phyloP scores from a whole-genome alignment of 1,140 invertebrate genomes.

The Zaprionus africanus region DNA sequence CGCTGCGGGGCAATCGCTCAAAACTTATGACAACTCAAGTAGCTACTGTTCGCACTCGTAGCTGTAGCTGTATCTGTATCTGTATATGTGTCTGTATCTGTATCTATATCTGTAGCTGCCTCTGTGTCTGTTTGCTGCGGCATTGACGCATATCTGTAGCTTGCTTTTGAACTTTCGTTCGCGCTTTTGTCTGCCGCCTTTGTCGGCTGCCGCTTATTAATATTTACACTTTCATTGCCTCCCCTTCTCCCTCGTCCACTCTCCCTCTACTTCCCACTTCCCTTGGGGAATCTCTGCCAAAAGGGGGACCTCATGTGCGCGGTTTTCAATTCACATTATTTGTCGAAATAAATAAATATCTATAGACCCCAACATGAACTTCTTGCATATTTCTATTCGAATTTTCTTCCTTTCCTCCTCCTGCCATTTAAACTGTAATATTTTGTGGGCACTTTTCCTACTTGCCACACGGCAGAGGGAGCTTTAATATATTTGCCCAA shows the following conservation, averaged over 20 bases:
- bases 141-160: neutral
- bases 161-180: slow-evolving; percentile 46
- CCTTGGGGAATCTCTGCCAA: neutral
- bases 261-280: neutral
- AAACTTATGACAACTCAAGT: slow-evolving; percentile 79
- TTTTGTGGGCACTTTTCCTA: slow-evolving; percentile 52
- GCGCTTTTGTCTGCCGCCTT: slow-evolving; percentile 44
- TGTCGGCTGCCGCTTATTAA: slow-evolving; percentile 49
- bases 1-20: slow-evolving; percentile 77
- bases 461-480: slow-evolving; percentile 5
- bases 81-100: slow-evolving; percentile 9
- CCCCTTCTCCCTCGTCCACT: neutral
- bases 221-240: slow-evolving; percentile 49
- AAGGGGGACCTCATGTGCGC: slow-evolving; percentile 29
- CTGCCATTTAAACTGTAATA: slow-evolving; percentile 34
- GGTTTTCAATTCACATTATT: slow-evolving; percentile 56
- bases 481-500: slow-evolving; percentile 47
- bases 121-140: slow-evolving; percentile 8
- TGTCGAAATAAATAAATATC: slow-evolving; percentile 50
- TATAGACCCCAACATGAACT: slow-evolving; percentile 20
- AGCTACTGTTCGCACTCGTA: slow-evolving; percentile 63
- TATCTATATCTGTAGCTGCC: neutral
- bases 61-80: slow-evolving; percentile 34
- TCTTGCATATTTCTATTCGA: slow-evolving; percentile 34
- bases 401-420: slow-evolving; percentile 30